Evolutionary conservation across 1,140 invertebrate genomes (phyloP).

Genomic region (Drosophila mayri): DNA sequence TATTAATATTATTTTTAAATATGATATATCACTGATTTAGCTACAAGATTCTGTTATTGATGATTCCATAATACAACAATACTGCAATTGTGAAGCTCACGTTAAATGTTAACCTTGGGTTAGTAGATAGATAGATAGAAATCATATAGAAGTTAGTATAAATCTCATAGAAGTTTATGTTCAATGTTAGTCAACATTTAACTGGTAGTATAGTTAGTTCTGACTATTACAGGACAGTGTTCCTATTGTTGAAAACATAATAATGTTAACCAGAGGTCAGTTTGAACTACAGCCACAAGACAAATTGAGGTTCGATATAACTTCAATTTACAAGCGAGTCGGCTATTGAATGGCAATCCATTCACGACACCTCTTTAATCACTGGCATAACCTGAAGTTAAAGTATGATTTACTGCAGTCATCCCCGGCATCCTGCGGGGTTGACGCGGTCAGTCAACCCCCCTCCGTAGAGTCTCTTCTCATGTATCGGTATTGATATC

Average conservation of each 20-base stretch:
- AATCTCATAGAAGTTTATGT: not conserved
- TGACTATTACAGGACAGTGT: not conserved
- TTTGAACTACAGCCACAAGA: not conserved
- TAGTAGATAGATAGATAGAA: not conserved
- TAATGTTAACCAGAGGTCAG: not conserved
- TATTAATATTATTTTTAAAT: not conserved
- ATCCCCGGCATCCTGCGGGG: not conserved
- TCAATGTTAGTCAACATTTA: not conserved
- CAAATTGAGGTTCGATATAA: not conserved
- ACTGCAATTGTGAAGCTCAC: not conserved
- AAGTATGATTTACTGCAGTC: slow-evolving; percentile 4
- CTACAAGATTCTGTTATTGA: not conserved
- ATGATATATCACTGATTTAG: not conserved
- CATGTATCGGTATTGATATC: slow-evolving; percentile 36
- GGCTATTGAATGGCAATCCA: not conserved
- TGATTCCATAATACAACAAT: not conserved
- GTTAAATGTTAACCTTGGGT: not conserved
- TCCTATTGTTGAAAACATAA: not conserved
- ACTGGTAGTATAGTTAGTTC: not conserved
- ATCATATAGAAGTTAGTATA: not conserved
- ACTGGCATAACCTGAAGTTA: slow-evolving; percentile 1
- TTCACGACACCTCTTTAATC: not conserved
- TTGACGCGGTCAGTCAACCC: slow-evolving; percentile 5
- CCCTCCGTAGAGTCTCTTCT: not conserved
- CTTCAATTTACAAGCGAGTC: not conserved